Evolutionary conservation across 2,888 invertebrate genomes (phyloP).

Genomic region (Lutraria lutraria): DNA sequence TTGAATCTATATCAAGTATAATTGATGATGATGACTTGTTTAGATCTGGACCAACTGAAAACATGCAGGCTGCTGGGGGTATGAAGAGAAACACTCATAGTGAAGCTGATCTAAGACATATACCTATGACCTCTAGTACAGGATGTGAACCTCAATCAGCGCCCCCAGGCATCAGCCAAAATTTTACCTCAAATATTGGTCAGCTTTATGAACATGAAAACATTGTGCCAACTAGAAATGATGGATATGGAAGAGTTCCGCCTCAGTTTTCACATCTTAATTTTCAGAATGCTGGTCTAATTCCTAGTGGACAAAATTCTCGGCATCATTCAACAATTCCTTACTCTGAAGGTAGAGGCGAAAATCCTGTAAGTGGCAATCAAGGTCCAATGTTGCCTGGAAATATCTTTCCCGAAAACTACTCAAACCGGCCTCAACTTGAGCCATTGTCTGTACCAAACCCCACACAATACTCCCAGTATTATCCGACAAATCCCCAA

Average conservation of each 20-base stretch:
- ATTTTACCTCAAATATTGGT: background rate
- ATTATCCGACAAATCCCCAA: background rate
- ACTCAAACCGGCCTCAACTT: too few species aligned
- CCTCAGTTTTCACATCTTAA: too few species aligned
- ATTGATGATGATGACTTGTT: slow-evolving; percentile 8
- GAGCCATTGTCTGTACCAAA: too few species aligned
- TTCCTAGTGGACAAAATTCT: too few species aligned
- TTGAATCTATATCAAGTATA: slow-evolving; percentile 1
- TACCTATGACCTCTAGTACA: background rate
- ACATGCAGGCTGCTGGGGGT: background rate
- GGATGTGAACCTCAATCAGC: background rate
- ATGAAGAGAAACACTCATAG: background rate
- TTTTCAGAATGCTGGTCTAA: too few species aligned
- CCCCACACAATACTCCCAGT: background rate
- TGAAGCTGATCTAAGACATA: background rate
- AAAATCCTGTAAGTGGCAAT: background rate
- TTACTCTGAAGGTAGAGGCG: too few species aligned
- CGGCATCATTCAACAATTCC: too few species aligned
- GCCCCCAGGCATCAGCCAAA: background rate
- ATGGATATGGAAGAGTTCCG: too few species aligned
- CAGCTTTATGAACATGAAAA: background rate
- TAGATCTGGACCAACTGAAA: background rate
- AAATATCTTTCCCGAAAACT: background rate
- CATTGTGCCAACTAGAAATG: background rate
- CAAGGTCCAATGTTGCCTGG: background rate